Evolutionary conservation across 2,888 invertebrate genomes (phyloP).

Genomic region (Athripsodes cinereus): DNA sequence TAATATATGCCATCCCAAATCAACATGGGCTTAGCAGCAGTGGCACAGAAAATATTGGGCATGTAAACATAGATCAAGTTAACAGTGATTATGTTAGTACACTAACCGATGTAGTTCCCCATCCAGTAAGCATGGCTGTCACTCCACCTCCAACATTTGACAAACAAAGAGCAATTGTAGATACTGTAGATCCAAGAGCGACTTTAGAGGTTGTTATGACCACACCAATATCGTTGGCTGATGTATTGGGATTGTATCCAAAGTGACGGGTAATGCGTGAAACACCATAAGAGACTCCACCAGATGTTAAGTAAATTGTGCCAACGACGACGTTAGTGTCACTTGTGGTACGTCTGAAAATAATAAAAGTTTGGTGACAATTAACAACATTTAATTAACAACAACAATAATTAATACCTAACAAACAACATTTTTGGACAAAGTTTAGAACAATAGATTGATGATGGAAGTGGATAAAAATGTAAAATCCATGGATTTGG

Average conservation of each 20-base stretch:
- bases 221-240: slow-evolving; percentile 15
- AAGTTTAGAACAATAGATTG: too few relatives aligned
- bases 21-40: too few relatives aligned
- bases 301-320: slow-evolving; percentile 30
- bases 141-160: not conserved
- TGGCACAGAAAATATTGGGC: too few relatives aligned
- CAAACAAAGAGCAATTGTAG: slow-evolving; percentile 7
- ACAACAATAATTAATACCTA: too few relatives aligned
- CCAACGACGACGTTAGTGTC: slow-evolving; percentile 30
- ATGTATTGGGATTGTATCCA: not conserved
- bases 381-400: too few relatives aligned
- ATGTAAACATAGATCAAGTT: too few relatives aligned
- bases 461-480: too few relatives aligned
- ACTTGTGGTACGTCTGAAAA: not conserved
- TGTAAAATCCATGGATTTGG: too few relatives aligned
- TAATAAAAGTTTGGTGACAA: too few relatives aligned
- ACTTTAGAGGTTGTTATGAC: slow-evolving; percentile 5
- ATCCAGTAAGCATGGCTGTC: not conserved
- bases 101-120: not conserved
- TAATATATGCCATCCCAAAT: too few relatives aligned
- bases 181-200: slow-evolving; percentile 7
- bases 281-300: slow-evolving; percentile 28
- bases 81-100: too few relatives aligned
- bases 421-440: too few relatives aligned
- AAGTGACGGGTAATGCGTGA: slow-evolving; percentile 6